Percentiles rank a stretch among this genome's conserved stretches.
phyloP scores from a whole-genome alignment of 2,113 vertebrate genomes.

The Gadus macrocephalus region DNA sequence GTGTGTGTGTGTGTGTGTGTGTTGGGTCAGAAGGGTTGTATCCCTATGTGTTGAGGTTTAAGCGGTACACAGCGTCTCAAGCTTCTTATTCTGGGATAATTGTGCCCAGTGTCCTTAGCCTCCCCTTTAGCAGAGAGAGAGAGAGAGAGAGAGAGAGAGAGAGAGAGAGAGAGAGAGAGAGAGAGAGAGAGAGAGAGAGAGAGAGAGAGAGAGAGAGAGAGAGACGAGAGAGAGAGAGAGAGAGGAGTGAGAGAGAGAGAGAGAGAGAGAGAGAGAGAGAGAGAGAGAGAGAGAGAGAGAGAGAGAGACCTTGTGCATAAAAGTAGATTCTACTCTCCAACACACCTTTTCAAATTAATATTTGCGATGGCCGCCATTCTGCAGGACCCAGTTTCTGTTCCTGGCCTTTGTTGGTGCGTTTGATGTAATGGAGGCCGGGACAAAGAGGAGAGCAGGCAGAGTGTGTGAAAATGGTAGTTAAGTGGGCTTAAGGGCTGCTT shows the following conservation, averaged over 20 bases:
- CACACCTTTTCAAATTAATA: constrained; percentile 99
- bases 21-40: constrained; percentile 15
- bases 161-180: constrained; percentile 1
- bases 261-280: too few relatives aligned
- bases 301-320: constrained; percentile 99
- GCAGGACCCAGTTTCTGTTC: constrained; percentile 98
- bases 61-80: constrained; percentile 94
- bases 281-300: constrained; percentile 25
- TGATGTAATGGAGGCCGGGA: constrained; percentile 99
- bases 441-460: constrained; percentile 99
- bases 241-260: too few relatives aligned
- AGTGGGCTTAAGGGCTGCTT: constrained; percentile 99
- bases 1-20: constrained; percentile 17
- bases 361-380: constrained; percentile 99
- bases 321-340: constrained; percentile 99
- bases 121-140: constrained; percentile 80
- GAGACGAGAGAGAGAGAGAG: constrained; percentile 1
- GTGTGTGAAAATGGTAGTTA: constrained; percentile 99
- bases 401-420: constrained; percentile 99
- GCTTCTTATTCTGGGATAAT: constrained; percentile 98
- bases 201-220: too few relatives aligned
- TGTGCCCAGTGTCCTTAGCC: constrained; percentile 96
- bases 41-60: constrained; percentile 74
- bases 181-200: constrained; percentile 1
- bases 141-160: too few relatives aligned